Evolutionary conservation across 2,113 vertebrate genomes (phyloP).

Genomic region (Coturnix japonica): DNA sequence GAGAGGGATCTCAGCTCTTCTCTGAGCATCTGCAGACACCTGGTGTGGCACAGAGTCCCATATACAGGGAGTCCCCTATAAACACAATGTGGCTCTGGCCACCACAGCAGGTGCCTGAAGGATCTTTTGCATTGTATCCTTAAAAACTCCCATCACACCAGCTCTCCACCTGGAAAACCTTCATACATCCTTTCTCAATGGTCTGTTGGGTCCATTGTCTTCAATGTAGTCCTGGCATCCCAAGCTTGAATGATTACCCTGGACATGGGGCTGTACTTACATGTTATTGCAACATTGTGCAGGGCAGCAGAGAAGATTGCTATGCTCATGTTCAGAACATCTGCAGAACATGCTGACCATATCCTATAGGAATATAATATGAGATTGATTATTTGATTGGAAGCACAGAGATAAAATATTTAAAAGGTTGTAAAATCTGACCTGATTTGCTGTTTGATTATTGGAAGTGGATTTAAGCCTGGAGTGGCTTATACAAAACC

Average conservation of each 20-base stretch:
- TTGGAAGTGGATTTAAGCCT: conserved; percentile 10
- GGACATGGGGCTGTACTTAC: background rate
- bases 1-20: background rate
- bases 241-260: background rate
- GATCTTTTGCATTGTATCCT: background rate
- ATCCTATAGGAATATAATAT: background rate
- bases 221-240: background rate
- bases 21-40: background rate
- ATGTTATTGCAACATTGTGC: background rate
- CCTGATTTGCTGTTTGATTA: conserved; percentile 22
- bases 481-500: conserved; percentile 42
- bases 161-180: fast-evolving
- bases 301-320: background rate
- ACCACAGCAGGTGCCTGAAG: background rate
- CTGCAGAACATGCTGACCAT: background rate
- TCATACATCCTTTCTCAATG: background rate
- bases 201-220: background rate
- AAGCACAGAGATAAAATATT: conserved; percentile 24
- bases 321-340: background rate
- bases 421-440: conserved; percentile 40
- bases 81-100: background rate
- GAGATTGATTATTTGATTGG: conserved; percentile 9
- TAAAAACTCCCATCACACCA: background rate
- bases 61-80: background rate
- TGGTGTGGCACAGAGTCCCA: background rate